Evolutionary conservation across 2,113 vertebrate genomes (phyloP).

Genomic region (Sinocyclocheilus maitianheensis): DNA sequence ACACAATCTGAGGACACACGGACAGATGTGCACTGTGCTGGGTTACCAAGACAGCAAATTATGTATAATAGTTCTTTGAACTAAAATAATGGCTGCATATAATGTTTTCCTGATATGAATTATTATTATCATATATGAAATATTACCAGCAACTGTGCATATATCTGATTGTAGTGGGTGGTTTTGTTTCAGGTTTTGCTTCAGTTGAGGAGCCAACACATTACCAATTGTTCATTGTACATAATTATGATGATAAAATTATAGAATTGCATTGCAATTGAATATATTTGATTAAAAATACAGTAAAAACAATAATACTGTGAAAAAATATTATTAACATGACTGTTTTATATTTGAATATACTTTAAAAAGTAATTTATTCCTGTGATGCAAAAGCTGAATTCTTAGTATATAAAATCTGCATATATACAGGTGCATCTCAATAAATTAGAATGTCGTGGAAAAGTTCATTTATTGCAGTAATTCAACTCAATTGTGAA

Average conservation of each 20-base stretch:
- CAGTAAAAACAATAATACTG: no score
- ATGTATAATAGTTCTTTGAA: neutral
- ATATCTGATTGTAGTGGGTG: neutral
- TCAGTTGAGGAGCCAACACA: neutral
- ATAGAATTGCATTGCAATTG: neutral
- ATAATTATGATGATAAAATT: neutral
- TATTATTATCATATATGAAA: neutral
- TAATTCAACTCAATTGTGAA: no score
- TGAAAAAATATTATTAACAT: no score
- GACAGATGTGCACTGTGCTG: constrained; percentile 28
- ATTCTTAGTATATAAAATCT: no score
- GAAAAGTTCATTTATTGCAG: no score
- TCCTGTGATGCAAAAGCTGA: no score
- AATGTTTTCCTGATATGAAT: neutral
- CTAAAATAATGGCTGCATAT: neutral
- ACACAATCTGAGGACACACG: constrained; percentile 17
- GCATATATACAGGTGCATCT: no score
- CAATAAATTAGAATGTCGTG: no score
- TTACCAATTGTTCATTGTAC: neutral
- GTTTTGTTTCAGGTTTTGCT: neutral
- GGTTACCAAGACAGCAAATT: constrained; percentile 6
- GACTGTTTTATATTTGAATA: no score
- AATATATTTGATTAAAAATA: neutral
- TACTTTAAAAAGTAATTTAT: no score
- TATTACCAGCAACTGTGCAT: neutral